A percentile compares a stretch with the other conserved stretches of the same genome.
These are phyloP conservation scores for Arenaria interpres DNA, from an alignment of 2,113 vertebrate genomes.

Conservation along the genomic window DNA sequence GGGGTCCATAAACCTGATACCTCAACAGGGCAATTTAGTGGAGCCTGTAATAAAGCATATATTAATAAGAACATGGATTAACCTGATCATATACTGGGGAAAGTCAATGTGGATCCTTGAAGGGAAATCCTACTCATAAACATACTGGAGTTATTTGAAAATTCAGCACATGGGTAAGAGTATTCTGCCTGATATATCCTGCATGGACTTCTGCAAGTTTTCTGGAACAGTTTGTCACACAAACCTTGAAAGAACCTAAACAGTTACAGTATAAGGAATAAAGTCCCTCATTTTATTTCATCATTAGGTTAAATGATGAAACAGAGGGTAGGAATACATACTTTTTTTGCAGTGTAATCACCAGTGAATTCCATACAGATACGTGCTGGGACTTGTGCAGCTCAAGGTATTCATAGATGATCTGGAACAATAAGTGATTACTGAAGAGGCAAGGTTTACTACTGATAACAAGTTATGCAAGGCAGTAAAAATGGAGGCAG, in stretches of 20 bases:
- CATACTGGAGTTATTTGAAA: neutral
- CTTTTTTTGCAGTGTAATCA: neutral
- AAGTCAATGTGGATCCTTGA: neutral
- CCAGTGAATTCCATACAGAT: neutral
- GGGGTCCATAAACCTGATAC: neutral
- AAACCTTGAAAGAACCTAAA: neutral
- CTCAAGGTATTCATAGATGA: neutral
- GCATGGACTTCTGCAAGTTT: neutral
- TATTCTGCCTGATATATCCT: neutral
- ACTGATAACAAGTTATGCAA: neutral
- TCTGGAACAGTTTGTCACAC: neutral
- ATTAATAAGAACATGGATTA: neutral
- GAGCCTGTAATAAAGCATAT: neutral
- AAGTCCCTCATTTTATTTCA: neutral
- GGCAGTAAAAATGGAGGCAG: neutral
- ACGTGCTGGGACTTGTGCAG: neutral
- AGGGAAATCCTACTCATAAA: neutral
- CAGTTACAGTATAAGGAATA: neutral
- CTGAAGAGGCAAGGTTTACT: neutral
- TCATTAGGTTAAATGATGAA: neutral
- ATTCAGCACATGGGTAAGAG: neutral
- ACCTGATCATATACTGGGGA: neutral
- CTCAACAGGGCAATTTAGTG: neutral
- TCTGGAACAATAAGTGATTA: neutral
- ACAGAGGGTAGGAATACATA: neutral